These are phyloP conservation scores for Pecten maximus DNA, from an alignment of 2,888 invertebrate species.

Conservation along the genomic window DNA sequence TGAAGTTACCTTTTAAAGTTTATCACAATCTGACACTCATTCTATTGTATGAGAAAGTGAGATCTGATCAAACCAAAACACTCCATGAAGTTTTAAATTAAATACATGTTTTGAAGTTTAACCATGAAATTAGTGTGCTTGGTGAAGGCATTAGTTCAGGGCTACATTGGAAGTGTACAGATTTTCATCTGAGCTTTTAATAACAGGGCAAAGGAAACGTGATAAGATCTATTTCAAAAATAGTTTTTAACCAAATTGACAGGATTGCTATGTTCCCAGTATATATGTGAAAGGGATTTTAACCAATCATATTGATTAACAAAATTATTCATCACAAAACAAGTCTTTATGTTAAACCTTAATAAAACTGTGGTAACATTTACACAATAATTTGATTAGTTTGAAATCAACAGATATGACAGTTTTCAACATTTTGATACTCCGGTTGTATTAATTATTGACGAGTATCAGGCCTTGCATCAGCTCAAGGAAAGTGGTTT, in stretches of 20 bases:
- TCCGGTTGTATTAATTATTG: background rate
- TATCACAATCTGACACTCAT: conserved; percentile 22
- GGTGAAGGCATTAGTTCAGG: conserved; percentile 3
- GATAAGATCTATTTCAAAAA: background rate
- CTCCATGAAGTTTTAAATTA: conserved; percentile 25
- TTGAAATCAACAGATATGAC: background rate
- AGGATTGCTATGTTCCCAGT: background rate
- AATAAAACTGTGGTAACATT: background rate
- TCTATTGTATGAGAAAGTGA: background rate
- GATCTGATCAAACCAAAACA: conserved; percentile 6
- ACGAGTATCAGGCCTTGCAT: background rate
- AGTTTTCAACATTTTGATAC: background rate
- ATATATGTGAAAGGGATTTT: background rate
- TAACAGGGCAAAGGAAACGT: background rate
- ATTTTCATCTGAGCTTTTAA: background rate
- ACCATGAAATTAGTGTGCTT: conserved; percentile 1
- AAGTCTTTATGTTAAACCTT: background rate
- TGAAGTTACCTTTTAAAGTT: conserved; percentile 18
- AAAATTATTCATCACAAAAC: background rate
- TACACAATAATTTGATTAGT: background rate
- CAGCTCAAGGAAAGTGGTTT: background rate
- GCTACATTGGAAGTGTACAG: background rate
- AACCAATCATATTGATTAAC: background rate
- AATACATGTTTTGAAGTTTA: conserved; percentile 24
- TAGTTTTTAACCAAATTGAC: background rate